A percentile compares a stretch with the other conserved stretches of the same genome.
Evolutionary conservation across 2,113 vertebrate species (phyloP).

Genomic region (Phyllostomus hastatus): DNA sequence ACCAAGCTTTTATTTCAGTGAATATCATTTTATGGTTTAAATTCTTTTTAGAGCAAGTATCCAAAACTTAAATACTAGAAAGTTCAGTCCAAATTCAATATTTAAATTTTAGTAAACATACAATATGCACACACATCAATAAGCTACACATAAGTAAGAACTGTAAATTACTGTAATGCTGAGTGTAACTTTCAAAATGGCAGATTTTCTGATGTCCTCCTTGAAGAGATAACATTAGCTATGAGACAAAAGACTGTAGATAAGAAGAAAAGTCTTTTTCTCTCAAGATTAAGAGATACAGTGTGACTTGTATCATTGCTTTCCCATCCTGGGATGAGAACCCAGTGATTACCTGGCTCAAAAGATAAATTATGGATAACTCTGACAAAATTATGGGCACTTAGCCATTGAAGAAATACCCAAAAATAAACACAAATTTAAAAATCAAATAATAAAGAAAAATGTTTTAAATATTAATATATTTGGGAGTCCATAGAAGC

Average conservation of each 20-base stretch:
- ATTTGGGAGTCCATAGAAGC: not conserved
- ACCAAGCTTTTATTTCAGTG: slow-evolving; percentile 33
- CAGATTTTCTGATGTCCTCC: not conserved
- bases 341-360: not conserved
- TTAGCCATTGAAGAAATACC: not conserved
- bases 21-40: slow-evolving; percentile 18
- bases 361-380: not conserved
- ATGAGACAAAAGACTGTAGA: not conserved
- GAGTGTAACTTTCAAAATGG: not conserved
- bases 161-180: not conserved
- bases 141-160: not conserved
- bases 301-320: not conserved
- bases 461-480: not conserved
- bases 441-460: not conserved
- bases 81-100: not conserved
- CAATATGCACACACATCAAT: not conserved
- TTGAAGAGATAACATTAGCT: not conserved
- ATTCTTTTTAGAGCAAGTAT: slow-evolving; percentile 4
- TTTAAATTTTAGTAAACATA: not conserved
- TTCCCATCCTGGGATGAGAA: not conserved
- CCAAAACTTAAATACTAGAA: not conserved
- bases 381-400: not conserved
- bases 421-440: not conserved
- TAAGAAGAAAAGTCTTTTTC: not conserved
- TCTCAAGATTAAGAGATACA: not conserved